Percentiles rank a stretch among this genome's conserved stretches.
These are phyloP conservation scores for Phycodurus eques DNA, from an alignment of 2,113 vertebrate genomes.

Conservation along the genomic window DNA sequence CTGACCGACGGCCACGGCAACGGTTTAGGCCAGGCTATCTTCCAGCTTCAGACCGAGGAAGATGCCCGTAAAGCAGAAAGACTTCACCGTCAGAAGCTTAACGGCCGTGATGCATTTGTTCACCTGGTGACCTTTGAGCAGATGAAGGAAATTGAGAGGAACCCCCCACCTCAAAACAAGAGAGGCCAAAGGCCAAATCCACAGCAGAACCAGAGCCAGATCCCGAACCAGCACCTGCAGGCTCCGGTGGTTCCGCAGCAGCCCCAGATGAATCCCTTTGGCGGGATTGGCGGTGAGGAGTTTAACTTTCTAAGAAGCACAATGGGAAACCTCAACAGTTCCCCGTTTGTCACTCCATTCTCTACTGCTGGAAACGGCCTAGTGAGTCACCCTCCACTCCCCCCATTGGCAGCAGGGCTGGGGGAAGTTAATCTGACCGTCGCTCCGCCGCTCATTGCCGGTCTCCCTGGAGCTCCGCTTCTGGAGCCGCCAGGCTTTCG, in stretches of 20 bases:
- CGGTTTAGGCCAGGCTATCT: constrained; percentile 91
- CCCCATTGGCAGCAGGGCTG: constrained; percentile 84
- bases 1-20: constrained; percentile 90
- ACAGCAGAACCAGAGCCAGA: constrained; percentile 43
- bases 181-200: constrained; percentile 78
- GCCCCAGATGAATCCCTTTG: constrained; percentile 69
- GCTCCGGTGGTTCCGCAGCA: constrained; percentile 47
- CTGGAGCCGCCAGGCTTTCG: constrained; percentile 87
- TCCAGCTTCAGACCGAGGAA: constrained; percentile 92
- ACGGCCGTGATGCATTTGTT: constrained; percentile 93
- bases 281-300: constrained; percentile 79
- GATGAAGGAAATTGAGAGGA: constrained; percentile 94
- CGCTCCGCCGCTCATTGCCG: constrained; percentile 78
- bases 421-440: constrained; percentile 79
- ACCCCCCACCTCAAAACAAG: constrained; percentile 88
- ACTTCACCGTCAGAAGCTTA: constrained; percentile 94
- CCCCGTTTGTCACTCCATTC: constrained; percentile 87
- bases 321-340: constrained; percentile 81
- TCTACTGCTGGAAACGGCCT: constrained; percentile 82
- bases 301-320: constrained; percentile 84
- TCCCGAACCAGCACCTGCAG: constrained; percentile 58
- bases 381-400: constrained; percentile 85
- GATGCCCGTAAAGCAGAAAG: constrained; percentile 93
- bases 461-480: constrained; percentile 81
- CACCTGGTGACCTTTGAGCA: constrained; percentile 89